Base-by-base conservation (phyloP, 2,797 vertebrate species). In the Helostoma temminkii region DNA sequence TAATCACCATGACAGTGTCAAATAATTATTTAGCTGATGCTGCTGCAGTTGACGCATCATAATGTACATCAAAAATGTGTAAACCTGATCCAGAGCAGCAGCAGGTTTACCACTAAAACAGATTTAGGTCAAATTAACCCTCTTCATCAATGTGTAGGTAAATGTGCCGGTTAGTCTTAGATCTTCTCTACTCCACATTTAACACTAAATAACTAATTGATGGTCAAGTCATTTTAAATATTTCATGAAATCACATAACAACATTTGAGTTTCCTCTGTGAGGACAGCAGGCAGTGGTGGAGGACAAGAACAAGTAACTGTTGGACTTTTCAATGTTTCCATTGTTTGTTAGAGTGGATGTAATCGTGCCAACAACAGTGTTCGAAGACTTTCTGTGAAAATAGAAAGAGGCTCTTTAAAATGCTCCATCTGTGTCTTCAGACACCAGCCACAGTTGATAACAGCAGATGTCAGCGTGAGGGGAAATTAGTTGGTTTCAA, bases 341-440 rank as follows among this genome's bases (percentile, higher is more conserved):
- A 66, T 77, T 81, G 71, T 82, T 76, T 59, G 19, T 9, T 55
- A 16, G 62, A 55, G 22, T 18, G 47, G 11, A 65, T 3, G 65
- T 46, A 3, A 14, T 2, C 0, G 9, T 60, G 71, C 36, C 73
- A 70, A n/a, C n/a, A 34, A 36, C 49, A 30, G 14, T 19, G 45
- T 80, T 56, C 53, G 22, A 56, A 63, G 14, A 52, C 46, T 22
- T 55, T 69, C 5, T 19, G 53, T 1, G 0, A 37, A 28, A 30
- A 42, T 8, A 36, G 24, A 56, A 60, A 64, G 69, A 71, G 57
- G 59, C 63, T 47, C 57, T 62, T 55, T 22, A 36, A 50, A 65
- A 48, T 43, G 1, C 56, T 80, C 85, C 85, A 83, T 88, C 85
- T 85, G 85, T 28, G 52, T 25, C 56, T 32, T 25, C 26, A 45